Percentiles rank a stretch among this genome's conserved stretches.
Evolutionary conservation across 2,113 vertebrate genomes (phyloP).

Genomic region (Ceyx melanurus): DNA sequence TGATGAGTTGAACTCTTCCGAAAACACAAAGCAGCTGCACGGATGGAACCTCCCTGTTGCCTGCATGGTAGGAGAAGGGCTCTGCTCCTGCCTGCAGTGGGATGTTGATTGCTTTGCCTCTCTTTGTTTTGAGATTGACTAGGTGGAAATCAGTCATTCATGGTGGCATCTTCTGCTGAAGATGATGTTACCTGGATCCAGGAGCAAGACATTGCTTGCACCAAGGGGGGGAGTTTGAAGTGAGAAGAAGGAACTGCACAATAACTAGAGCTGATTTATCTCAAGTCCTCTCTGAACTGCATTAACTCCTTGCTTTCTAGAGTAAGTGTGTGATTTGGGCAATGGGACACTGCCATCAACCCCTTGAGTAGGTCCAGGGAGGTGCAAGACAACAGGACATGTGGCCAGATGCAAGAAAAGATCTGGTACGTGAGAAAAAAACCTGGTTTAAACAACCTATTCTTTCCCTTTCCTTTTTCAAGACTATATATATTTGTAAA

Average conservation of each 20-base stretch:
- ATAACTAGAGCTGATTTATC: not conserved
- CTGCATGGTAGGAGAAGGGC: not conserved
- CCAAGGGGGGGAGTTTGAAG: not conserved
- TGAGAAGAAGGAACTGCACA: not conserved
- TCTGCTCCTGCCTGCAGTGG: fast-evolving
- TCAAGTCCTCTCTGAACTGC: not conserved
- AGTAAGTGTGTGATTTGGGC: not conserved
- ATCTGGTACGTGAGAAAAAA: not conserved
- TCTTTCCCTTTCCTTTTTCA: not conserved
- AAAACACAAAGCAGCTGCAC: not conserved
- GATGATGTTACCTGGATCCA: not conserved
- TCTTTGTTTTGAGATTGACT: not conserved
- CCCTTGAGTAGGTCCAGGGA: not conserved
- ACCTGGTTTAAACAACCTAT: fast-evolving
- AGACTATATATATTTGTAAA: too few species aligned
- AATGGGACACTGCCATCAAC: not conserved
- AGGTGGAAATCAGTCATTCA: not conserved
- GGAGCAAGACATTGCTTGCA: not conserved
- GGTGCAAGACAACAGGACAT: not conserved
- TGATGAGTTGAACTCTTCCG: not conserved
- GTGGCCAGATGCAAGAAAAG: too few species aligned
- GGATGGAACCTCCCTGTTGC: fast-evolving
- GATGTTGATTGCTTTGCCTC: not conserved
- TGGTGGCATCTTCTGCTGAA: not conserved
- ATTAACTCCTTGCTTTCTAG: not conserved